Evolutionary conservation across 2,888 invertebrate genomes (phyloP).

Genomic region (Drosophila niveifrons): DNA sequence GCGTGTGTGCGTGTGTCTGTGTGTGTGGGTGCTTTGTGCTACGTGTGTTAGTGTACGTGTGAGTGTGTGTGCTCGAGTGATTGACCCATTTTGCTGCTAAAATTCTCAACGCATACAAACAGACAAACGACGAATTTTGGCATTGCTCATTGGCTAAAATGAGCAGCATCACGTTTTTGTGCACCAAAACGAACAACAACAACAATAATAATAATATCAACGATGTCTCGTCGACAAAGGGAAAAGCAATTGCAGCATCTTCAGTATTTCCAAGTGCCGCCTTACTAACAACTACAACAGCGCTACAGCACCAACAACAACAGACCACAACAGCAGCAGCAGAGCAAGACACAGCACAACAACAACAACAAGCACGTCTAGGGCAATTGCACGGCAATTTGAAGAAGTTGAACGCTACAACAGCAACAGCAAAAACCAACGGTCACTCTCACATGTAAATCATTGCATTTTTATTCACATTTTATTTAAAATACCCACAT

Average conservation of each 20-base stretch:
- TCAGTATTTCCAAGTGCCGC: slow-evolving; percentile 47
- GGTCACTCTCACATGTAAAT: slow-evolving; percentile 75
- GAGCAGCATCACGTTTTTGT: slow-evolving; percentile 80
- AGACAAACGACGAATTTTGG: slow-evolving; percentile 23
- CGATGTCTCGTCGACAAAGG: slow-evolving; percentile 42
- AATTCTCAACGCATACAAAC: slow-evolving; percentile 29
- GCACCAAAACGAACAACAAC: slow-evolving; percentile 61
- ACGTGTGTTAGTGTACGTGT: slow-evolving; percentile 12
- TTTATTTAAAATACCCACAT: slow-evolving; percentile 34
- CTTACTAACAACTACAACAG: slow-evolving; percentile 46
- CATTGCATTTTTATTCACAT: slow-evolving; percentile 64
- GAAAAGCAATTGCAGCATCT: slow-evolving; percentile 32
- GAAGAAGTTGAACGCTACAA: slow-evolving; percentile 69
- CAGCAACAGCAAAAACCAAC: slow-evolving; percentile 60
- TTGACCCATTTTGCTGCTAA: slow-evolving; percentile 68
- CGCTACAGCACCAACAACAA: slow-evolving; percentile 37
- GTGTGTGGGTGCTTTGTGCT: slow-evolving; percentile 23
- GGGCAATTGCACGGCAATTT: slow-evolving; percentile 48
- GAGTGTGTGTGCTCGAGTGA: slow-evolving; percentile 56
- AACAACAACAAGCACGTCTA: slow-evolving; percentile 30
- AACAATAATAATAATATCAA: slow-evolving; percentile 23
- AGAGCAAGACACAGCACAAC: slow-evolving; percentile 20
- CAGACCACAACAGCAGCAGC: slow-evolving; percentile 36
- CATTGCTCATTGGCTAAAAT: slow-evolving; percentile 52
- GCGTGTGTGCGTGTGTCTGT: slow-evolving; percentile 21